These are phyloP conservation scores for Pollenia labialis DNA, from an alignment of 2,888 invertebrate genomes.

Conservation along the genomic window DNA sequence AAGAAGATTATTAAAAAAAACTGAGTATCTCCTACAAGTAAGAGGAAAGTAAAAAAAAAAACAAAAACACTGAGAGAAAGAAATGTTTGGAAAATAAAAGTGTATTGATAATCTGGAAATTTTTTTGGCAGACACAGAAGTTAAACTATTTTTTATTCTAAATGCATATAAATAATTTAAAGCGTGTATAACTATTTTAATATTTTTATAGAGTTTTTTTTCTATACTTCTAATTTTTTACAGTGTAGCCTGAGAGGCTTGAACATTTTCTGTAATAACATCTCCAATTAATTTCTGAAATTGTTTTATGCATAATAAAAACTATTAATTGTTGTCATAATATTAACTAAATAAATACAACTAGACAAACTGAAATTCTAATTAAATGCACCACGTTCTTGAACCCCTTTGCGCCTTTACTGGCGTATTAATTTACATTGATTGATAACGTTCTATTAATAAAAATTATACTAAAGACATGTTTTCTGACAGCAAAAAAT, in stretches of 20 bases:
- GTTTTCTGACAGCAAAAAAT: not conserved
- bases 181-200: no score
- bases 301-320: conserved; percentile 36
- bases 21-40: no score
- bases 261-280: not conserved
- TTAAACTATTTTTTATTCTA: no score
- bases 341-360: not conserved
- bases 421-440: not conserved
- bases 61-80: not conserved
- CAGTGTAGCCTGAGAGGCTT: not conserved
- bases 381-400: conserved; percentile 39
- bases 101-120: no score
- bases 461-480: not conserved
- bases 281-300: not conserved
- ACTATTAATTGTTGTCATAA: conserved; percentile 29
- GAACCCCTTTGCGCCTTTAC: not conserved
- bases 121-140: no score
- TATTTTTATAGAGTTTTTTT: no score
- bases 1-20: not conserved
- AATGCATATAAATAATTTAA: no score
- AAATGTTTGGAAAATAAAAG: no score
- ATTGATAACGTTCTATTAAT: conserved; percentile 21
- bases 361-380: conserved; percentile 12
- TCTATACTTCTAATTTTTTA: not conserved
- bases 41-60: no score